phyloP scores from a whole-genome alignment of 2,113 vertebrate species.

The Antigone vipio region DNA sequence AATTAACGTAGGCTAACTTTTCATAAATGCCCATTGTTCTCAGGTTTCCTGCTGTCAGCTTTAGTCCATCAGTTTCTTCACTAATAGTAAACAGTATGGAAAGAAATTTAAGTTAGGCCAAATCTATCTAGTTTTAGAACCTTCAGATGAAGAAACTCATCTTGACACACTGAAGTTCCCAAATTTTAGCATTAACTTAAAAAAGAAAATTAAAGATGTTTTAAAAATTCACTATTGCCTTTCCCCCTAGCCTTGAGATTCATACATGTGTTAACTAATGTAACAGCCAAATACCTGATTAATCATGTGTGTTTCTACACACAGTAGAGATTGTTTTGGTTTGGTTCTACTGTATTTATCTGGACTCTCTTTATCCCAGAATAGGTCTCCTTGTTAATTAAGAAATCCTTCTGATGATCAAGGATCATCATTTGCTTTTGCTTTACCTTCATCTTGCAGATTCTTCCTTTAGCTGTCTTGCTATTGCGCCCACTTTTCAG shows the following conservation, averaged over 20 bases:
- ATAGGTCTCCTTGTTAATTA: background rate
- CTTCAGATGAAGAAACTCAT: background rate
- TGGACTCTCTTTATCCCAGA: background rate
- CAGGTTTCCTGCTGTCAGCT: background rate
- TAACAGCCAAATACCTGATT: background rate
- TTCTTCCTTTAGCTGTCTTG: background rate
- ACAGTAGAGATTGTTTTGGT: background rate
- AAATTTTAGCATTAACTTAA: background rate
- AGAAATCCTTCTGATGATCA: background rate
- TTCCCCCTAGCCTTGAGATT: background rate
- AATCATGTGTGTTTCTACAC: background rate
- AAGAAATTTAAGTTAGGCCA: background rate
- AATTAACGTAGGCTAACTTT: background rate
- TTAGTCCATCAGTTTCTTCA: background rate
- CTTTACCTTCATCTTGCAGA: background rate
- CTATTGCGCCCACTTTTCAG: background rate
- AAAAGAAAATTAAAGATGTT: background rate
- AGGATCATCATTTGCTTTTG: background rate
- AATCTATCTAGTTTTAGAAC: background rate
- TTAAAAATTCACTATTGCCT: background rate
- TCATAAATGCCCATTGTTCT: background rate
- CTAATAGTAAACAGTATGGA: background rate
- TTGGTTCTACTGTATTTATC: background rate
- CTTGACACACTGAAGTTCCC: background rate
- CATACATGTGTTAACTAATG: background rate